A percentile compares a stretch with the other conserved stretches of the same genome.
Conservation (phyloP, 2,113 vertebrate species). For the Mionectes macconnelli region DNA sequence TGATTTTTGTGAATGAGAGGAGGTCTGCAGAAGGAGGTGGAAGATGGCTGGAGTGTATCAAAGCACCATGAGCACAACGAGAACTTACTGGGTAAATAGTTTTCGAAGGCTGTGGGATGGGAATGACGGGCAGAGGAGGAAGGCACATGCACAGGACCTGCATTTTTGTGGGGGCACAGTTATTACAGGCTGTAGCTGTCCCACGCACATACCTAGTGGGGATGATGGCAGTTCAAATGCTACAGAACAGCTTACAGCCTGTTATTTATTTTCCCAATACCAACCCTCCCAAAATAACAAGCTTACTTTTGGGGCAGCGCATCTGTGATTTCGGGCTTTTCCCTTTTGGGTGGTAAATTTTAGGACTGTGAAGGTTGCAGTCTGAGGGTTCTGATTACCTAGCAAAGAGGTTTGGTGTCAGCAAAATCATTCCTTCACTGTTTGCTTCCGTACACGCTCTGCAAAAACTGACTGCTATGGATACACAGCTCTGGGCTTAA, state of each 20-base stretch:
- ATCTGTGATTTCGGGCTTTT: background rate
- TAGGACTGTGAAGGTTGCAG: background rate
- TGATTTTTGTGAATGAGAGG: constrained; percentile 15
- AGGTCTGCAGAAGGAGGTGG: background rate
- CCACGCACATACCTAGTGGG: background rate
- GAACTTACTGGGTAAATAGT: background rate
- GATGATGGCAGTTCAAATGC: background rate
- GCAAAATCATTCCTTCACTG: background rate
- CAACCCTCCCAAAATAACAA: background rate
- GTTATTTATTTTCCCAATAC: background rate
- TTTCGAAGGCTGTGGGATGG: background rate
- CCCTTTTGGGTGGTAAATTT: background rate
- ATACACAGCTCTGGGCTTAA: background rate
- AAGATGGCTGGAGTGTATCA: background rate
- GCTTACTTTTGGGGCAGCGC: background rate
- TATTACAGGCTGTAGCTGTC: background rate
- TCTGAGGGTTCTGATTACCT: background rate
- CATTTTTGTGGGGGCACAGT: background rate
- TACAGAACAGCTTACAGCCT: background rate
- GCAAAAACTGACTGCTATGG: background rate
- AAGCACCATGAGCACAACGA: background rate
- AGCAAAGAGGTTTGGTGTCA: background rate
- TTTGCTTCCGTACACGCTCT: background rate
- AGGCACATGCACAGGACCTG: background rate
- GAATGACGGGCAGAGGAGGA: background rate